Evolutionary conservation across 2,797 vertebrate genomes (phyloP).

Genomic region (Remorina albescens): DNA sequence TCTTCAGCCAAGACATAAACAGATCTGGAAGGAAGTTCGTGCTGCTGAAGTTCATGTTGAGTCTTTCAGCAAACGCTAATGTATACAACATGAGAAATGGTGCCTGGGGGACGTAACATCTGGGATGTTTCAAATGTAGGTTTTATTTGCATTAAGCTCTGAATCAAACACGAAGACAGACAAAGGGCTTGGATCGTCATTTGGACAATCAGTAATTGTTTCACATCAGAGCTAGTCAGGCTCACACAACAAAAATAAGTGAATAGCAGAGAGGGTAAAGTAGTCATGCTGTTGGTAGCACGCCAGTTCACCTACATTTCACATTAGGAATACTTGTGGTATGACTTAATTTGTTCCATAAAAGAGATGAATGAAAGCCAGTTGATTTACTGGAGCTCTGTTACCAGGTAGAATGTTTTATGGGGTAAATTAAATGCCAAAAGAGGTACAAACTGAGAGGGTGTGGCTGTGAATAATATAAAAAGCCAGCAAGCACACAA

Average conservation of each 20-base stretch:
- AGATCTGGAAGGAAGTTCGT: conserved; percentile 37
- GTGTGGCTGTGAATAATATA: neutral
- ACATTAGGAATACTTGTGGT: conserved; percentile 28
- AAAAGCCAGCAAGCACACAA: neutral
- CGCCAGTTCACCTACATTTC: conserved; percentile 3
- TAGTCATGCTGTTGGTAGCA: conserved; percentile 14
- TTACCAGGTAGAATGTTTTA: conserved; percentile 12
- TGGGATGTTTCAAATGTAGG: conserved; percentile 29
- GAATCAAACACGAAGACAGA: conserved; percentile 41
- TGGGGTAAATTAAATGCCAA: neutral
- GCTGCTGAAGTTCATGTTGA: no score
- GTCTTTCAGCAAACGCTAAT: conserved; percentile 42
- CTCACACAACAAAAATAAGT: conserved; percentile 10
- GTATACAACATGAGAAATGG: conserved; percentile 59
- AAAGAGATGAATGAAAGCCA: conserved; percentile 25
- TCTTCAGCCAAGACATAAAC: conserved; percentile 65
- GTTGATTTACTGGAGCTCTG: conserved; percentile 3
- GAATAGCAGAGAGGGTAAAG: conserved; percentile 7
- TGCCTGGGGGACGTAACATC: conserved; percentile 30
- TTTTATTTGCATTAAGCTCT: conserved; percentile 24
- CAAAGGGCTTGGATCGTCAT: conserved; percentile 14
- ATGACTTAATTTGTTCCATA: conserved; percentile 28
- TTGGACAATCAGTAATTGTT: conserved; percentile 37
- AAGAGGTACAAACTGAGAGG: conserved; percentile 14
- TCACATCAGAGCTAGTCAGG: neutral